A percentile compares a stretch with the other conserved stretches of the same genome.
Conservation (phyloP, 2,888 invertebrate species). For the Ormia ochracea region DNA sequence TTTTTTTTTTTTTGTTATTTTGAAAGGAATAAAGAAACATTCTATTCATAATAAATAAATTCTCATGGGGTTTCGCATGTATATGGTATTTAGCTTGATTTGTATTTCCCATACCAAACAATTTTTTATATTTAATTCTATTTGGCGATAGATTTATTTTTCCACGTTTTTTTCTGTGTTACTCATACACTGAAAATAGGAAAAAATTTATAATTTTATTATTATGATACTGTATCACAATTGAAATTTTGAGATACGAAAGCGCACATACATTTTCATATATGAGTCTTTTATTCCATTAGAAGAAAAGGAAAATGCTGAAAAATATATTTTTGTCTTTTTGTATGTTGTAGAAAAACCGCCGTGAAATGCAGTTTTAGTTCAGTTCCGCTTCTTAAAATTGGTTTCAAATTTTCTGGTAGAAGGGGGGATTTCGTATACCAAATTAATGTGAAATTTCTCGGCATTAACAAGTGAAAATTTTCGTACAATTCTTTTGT, state of each 20-base stretch:
- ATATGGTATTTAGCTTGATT: slow-evolving; percentile 15
- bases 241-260: no score
- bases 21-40: not conserved
- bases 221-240: no score
- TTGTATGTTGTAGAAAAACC: not conserved
- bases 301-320: not conserved
- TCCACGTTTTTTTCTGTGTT: not conserved
- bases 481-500: no score
- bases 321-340: not conserved
- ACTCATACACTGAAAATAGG: not conserved
- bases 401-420: no score
- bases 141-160: not conserved
- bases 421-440: no score
- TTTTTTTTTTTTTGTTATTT: no score
- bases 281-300: not conserved
- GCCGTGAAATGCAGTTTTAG: slow-evolving; percentile 18
- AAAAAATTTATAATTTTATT: slow-evolving; percentile 2
- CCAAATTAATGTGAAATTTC: no score
- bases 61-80: slow-evolving; percentile 23
- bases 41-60: slow-evolving; percentile 34
- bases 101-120: not conserved
- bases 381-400: no score
- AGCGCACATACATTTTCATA: not conserved
- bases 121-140: not conserved
- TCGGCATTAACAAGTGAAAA: no score